A percentile compares a stretch with the other conserved stretches of the same genome.
phyloP scores from a whole-genome alignment of 2,888 invertebrate genomes.

The Dicyrtomina minuta region DNA sequence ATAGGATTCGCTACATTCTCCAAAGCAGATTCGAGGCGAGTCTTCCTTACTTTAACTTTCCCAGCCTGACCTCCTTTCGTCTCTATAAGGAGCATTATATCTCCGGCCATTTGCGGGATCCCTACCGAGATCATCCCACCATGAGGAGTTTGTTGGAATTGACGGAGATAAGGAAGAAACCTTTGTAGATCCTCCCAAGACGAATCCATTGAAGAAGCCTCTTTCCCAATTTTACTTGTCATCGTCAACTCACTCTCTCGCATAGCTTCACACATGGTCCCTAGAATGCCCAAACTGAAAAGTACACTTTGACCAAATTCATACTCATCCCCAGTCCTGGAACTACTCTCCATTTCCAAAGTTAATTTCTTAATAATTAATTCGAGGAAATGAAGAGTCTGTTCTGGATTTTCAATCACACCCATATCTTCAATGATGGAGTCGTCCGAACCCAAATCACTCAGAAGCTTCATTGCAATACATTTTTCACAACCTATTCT shows the following conservation, averaged over 20 bases:
- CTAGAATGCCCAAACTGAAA: slow-evolving; percentile 43
- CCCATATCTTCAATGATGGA: too few relatives aligned
- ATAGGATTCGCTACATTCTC: slow-evolving; percentile 69
- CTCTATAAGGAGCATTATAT: slow-evolving; percentile 41
- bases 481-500: slow-evolving; percentile 33
- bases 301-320: too few relatives aligned
- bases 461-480: slow-evolving; percentile 41
- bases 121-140: slow-evolving; percentile 27
- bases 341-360: too few relatives aligned
- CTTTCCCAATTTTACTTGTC: background rate
- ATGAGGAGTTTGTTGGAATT: slow-evolving; percentile 31
- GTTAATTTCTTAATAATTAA: slow-evolving; percentile 44
- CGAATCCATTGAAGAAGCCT: too few relatives aligned
- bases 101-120: slow-evolving; percentile 44
- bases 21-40: slow-evolving; percentile 66
- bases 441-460: too few relatives aligned
- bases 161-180: too few relatives aligned
- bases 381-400: too few relatives aligned
- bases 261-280: slow-evolving; percentile 41
- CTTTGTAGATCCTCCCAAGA: too few relatives aligned
- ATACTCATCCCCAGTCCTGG: too few relatives aligned
- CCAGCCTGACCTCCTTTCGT: slow-evolving; percentile 47
- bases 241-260: background rate
- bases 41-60: slow-evolving; percentile 52
- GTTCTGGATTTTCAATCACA: too few relatives aligned